A percentile compares a stretch with the other conserved stretches of the same genome.
Conservation (phyloP, 2,888 invertebrate genomes). For the Calameuta idolon region DNA sequence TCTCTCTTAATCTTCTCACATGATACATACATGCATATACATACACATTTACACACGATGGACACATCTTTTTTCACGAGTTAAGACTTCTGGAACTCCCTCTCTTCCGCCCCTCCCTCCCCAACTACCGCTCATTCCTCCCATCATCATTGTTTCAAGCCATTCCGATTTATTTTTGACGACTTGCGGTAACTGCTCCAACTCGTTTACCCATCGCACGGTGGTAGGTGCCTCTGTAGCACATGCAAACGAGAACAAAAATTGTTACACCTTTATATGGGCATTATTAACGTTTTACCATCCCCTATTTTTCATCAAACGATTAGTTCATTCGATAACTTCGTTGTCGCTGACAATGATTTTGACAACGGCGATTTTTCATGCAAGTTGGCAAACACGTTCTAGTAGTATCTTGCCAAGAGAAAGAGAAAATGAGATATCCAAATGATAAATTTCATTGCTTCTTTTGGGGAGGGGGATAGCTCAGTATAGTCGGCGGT, state of each 20-base stretch:
- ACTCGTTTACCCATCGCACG: slow-evolving; percentile 19
- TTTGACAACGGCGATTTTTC: neutral
- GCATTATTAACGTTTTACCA: slow-evolving; percentile 33
- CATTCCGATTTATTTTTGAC: slow-evolving; percentile 41
- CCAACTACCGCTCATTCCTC: neutral
- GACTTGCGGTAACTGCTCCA: slow-evolving; percentile 40
- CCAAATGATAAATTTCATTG: neutral
- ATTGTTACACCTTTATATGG: slow-evolving; percentile 36
- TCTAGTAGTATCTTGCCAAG: neutral
- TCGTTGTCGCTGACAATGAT: neutral
- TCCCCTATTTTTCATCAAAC: neutral
- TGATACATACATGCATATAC: slow-evolving; percentile 22
- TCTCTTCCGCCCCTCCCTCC: neutral
- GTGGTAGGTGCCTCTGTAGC: neutral
- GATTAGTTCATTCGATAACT: neutral
- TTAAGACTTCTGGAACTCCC: slow-evolving; percentile 33
- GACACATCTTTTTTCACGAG: slow-evolving; percentile 43
- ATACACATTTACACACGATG: slow-evolving; percentile 45
- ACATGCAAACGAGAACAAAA: neutral
- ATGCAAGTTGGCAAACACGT: neutral
- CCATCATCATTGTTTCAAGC: slow-evolving; percentile 30
- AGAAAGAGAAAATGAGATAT: neutral
- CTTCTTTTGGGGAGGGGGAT: neutral
- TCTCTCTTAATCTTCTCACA: slow-evolving; percentile 52
- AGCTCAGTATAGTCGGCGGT: slow-evolving; percentile 4